phyloP scores from a whole-genome alignment of 2,113 vertebrate genomes.

The Toxotes jaculatrix region DNA sequence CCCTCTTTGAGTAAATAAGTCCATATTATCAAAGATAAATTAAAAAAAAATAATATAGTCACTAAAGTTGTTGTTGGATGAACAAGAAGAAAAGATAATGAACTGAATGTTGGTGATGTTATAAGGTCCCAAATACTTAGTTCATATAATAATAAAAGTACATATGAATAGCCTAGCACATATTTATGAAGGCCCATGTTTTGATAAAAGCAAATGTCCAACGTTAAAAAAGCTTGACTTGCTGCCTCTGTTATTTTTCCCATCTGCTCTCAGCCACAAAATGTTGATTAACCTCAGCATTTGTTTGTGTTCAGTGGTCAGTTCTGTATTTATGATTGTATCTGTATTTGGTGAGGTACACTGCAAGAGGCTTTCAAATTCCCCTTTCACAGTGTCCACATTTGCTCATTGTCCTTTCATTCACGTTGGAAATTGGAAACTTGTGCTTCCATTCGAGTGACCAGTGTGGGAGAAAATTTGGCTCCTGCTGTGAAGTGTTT shows the following conservation, averaged over 20 bases:
- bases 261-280: neutral
- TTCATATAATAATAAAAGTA: too few species aligned
- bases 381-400: neutral
- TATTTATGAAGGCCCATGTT: too few species aligned
- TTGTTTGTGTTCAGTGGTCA: neutral
- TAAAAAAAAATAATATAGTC: neutral
- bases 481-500: neutral
- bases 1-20: neutral
- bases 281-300: neutral
- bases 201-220: neutral
- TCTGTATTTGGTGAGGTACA: neutral
- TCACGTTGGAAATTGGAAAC: neutral
- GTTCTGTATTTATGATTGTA: neutral
- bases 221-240: neutral
- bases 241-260: neutral
- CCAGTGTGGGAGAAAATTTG: neutral
- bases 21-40: neutral
- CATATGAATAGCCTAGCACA: too few species aligned
- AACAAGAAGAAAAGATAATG: neutral
- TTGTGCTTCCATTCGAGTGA: neutral
- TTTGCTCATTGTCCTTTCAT: neutral
- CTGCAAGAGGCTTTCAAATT: neutral
- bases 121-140: neutral
- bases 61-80: neutral
- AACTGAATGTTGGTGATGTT: neutral